A percentile compares a stretch with the other conserved stretches of the same genome.
phyloP scores from a whole-genome alignment of 2,888 invertebrate species.

The Hydrotaea cyrtoneurina region DNA sequence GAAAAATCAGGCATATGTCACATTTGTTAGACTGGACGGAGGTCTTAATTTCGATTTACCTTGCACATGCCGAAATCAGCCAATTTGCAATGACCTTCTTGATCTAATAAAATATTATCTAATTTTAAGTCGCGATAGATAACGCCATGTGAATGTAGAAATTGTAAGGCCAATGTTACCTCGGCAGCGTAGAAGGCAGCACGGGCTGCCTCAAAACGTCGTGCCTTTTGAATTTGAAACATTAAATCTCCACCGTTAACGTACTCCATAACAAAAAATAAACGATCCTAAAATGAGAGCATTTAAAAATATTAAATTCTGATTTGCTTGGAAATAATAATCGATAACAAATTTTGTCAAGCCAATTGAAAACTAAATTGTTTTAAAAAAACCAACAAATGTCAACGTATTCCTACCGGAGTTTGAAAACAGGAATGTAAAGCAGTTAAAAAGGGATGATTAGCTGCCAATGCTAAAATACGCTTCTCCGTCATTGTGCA shows the following conservation, averaged over 20 bases:
- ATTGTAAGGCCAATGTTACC: constrained; percentile 98
- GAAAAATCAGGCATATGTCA: neutral
- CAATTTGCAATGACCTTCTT: constrained; percentile 96
- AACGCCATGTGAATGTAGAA: constrained; percentile 97
- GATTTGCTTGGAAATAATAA: too few relatives aligned
- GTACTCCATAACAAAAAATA: constrained; percentile 99
- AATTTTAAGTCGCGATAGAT: constrained; percentile 99
- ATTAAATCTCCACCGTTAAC: constrained; percentile 99
- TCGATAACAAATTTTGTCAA: too few relatives aligned
- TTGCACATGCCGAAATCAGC: constrained; percentile 99
- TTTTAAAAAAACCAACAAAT: too few relatives aligned
- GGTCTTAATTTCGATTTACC: constrained; percentile 83
- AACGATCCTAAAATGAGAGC: constrained; percentile 84
- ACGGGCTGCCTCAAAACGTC: constrained; percentile 97
- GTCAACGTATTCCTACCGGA: constrained; percentile 84
- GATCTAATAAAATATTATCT: constrained; percentile 98
- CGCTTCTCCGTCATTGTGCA: constrained; percentile 99
- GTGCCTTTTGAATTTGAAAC: constrained; percentile 99
- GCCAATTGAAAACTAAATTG: too few relatives aligned
- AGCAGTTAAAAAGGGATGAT: constrained; percentile 98
- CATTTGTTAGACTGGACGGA: neutral
- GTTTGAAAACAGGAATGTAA: constrained; percentile 99
- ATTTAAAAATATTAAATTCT: too few relatives aligned
- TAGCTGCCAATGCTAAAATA: constrained; percentile 97
- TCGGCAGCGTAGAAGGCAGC: constrained; percentile 98